Evolutionary conservation across 2,113 vertebrate species (phyloP), one percentile per base, ranked within the genome.

Genomic region (Melanerpes formicivorus): DNA sequence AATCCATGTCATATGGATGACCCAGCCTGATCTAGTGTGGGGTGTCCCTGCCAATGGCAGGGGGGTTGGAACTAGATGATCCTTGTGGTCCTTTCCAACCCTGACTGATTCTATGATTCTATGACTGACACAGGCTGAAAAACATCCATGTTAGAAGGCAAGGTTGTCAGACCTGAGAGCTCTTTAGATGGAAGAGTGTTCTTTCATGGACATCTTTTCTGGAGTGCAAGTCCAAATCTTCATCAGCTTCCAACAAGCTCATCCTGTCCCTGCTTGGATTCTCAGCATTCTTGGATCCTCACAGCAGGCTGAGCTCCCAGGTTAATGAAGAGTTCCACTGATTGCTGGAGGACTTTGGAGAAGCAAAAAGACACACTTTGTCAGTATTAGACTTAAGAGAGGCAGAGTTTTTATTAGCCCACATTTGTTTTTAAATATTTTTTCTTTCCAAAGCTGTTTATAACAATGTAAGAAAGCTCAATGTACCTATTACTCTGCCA

Each of bases 221-320:
- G 50, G 27, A 77, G 55, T n/a, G 15, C 23, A 74, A 76, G 60
- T 73, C 80, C 32, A n/a, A 78, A 89, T 77, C 90, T 77, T 90
- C 88, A 95, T 91, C 88, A 87, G 50, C 74, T 66, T 89, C 88
- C n/a, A 66, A 92, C 50, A 69, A 80, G 29, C 69, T 90, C 74
- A 42, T 60, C 46, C 63, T 85, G 71, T 25, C 30, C 72, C 29
- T 54, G 46, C 27, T 40, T 17, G 62, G 78, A 86, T 84, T 46
- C 27, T 94, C 50, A 52, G 60, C 58, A 25, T 52, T 52, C 50
- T 13, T 52, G 50, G 3, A 1, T 59, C 16, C n/a, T 71, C 0
- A 0, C 48, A 32, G 7, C 2, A 4, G n/a, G 46, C 26, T 8
- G 8, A 44, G 44, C 62, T 55, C 60, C 79, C 59, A 50, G 65